Conservation (phyloP, 2,888 invertebrate genomes). For the Apodemia mormo region DNA sequence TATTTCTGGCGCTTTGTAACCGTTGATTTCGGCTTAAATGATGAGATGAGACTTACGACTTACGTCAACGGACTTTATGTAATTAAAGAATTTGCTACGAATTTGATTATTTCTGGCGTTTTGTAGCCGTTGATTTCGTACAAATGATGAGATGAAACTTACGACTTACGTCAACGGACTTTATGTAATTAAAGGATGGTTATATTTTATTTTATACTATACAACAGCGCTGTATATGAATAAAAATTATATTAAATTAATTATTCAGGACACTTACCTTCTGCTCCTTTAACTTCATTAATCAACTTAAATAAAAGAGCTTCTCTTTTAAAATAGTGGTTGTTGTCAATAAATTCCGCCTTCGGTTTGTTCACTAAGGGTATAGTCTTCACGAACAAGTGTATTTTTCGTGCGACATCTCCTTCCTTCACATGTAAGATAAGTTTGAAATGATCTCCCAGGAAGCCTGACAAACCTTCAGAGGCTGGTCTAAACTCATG, state of each 20-base stretch:
- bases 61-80: too few species aligned
- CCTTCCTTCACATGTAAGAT: slow-evolving; percentile 44
- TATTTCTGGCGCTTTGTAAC: not conserved
- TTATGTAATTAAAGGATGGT: too few species aligned
- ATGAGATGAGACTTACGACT: too few species aligned
- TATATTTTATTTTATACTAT: too few species aligned
- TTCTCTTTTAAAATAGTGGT: slow-evolving; percentile 57
- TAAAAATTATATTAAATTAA: too few species aligned
- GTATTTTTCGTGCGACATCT: slow-evolving; percentile 40
- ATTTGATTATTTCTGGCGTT: too few species aligned
- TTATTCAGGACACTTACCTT: slow-evolving; percentile 34
- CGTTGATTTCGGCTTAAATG: too few species aligned
- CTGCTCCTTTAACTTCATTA: slow-evolving; percentile 47
- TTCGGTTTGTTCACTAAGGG: slow-evolving; percentile 58
- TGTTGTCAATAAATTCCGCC: slow-evolving; percentile 52
- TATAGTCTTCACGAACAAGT: slow-evolving; percentile 60
- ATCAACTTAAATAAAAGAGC: slow-evolving; percentile 54
- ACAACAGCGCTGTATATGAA: too few species aligned
- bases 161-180: too few species aligned
- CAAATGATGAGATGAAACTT: too few species aligned
- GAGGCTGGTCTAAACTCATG: slow-evolving; percentile 48
- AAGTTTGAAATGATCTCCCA: slow-evolving; percentile 60
- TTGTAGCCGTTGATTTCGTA: too few species aligned
- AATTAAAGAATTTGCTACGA: too few species aligned
- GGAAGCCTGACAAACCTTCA: slow-evolving; percentile 58